These are phyloP conservation scores for Natrix natrix DNA, from an alignment of 2,797 vertebrate genomes.

Conservation along the genomic window DNA sequence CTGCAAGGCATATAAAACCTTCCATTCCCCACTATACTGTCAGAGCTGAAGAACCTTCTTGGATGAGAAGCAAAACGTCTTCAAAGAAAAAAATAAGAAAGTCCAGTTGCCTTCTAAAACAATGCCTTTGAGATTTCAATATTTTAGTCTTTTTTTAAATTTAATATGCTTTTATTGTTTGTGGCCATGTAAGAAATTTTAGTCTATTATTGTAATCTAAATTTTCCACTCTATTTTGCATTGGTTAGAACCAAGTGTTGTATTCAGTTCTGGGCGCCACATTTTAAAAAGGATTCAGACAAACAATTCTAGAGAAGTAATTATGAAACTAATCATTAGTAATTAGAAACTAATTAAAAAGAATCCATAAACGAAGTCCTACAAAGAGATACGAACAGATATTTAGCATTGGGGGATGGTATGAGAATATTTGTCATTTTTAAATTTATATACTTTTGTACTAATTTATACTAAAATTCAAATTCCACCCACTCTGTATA, in stretches of 20 bases:
- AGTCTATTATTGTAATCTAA: background rate
- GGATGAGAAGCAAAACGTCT: too few relatives aligned
- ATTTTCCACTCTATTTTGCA: background rate
- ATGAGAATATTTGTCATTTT: background rate
- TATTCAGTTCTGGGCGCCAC: background rate
- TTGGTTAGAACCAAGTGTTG: background rate
- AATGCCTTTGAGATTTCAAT: background rate
- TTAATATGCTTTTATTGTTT: background rate
- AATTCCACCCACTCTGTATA: background rate
- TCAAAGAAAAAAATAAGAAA: too few relatives aligned
- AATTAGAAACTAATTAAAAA: too few relatives aligned
- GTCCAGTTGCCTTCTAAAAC: too few relatives aligned
- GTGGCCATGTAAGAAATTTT: background rate
- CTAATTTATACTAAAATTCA: background rate
- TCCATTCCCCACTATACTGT: too few relatives aligned
- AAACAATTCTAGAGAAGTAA: background rate
- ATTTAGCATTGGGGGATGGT: background rate
- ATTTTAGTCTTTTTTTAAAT: background rate
- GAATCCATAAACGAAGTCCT: background rate
- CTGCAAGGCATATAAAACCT: too few relatives aligned
- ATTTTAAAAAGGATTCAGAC: background rate
- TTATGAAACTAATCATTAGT: background rate
- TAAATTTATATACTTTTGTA: background rate
- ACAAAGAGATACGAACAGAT: background rate
- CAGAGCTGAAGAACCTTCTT: too few relatives aligned